Percentiles rank a stretch among this genome's conserved stretches.
Conservation (phyloP, 2,888 invertebrate genomes). For the Patella pellucida region DNA sequence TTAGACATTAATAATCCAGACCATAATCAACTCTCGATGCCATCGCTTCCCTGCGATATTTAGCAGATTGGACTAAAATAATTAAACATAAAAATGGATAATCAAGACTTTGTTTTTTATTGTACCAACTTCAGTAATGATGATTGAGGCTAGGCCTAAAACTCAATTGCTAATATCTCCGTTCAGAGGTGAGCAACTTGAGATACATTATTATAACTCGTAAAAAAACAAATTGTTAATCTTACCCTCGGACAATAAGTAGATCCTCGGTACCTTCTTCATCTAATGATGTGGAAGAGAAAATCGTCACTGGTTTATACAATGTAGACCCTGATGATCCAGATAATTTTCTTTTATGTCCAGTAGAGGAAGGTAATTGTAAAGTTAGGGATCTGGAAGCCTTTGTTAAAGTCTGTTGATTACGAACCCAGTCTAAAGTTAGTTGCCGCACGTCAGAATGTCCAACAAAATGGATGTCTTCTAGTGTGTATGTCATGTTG, state of each 20-base stretch:
- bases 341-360: not conserved
- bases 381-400: not conserved
- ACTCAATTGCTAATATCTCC: too few relatives aligned
- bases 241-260: conserved; percentile 4
- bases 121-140: too few relatives aligned
- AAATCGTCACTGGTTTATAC: not conserved
- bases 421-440: conserved; percentile 6
- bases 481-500: conserved; percentile 3
- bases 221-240: not conserved
- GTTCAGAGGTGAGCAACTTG: too few relatives aligned
- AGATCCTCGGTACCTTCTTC: not conserved
- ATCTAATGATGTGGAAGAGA: conserved; percentile 3
- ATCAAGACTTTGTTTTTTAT: too few relatives aligned
- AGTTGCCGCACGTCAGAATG: not conserved
- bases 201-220: too few relatives aligned
- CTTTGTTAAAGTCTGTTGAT: not conserved
- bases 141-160: too few relatives aligned
- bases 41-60: too few relatives aligned
- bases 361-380: not conserved
- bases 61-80: too few relatives aligned
- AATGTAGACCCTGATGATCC: not conserved
- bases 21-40: too few relatives aligned
- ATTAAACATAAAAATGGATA: too few relatives aligned
- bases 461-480: not conserved
- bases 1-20: too few relatives aligned